These are phyloP conservation scores for Leptinotarsa undecemlineata DNA, from an alignment of 1,140 invertebrate species.

Conservation along the genomic window DNA sequence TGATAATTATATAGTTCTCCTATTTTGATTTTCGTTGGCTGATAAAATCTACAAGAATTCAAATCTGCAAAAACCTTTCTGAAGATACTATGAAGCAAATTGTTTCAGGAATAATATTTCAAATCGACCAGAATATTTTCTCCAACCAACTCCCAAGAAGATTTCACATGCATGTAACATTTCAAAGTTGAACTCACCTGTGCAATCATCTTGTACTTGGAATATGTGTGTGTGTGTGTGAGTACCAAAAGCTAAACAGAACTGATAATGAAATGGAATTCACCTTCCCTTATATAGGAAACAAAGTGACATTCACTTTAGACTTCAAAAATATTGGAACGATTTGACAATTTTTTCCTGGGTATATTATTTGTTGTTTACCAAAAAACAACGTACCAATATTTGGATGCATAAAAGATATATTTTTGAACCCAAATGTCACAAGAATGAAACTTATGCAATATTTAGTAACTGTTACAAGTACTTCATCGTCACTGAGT, in stretches of 20 bases:
- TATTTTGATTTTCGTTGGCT: too few relatives aligned
- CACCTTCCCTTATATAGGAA: constrained; percentile 12
- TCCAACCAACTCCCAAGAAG: too few relatives aligned
- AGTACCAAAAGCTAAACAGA: background rate
- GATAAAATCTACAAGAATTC: too few relatives aligned
- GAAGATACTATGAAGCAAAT: too few relatives aligned
- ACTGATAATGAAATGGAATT: constrained; percentile 13
- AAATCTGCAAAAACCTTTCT: too few relatives aligned
- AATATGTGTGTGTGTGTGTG: background rate
- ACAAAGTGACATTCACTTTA: background rate
- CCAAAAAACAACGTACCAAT: background rate
- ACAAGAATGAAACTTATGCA: constrained; percentile 2
- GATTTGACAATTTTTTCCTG: too few relatives aligned
- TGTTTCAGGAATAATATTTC: too few relatives aligned
- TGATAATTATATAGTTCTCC: too few relatives aligned
- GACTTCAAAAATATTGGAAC: too few relatives aligned
- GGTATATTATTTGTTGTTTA: background rate
- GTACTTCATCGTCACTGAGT: background rate
- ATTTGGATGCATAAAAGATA: background rate
- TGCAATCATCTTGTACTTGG: constrained; percentile 7
- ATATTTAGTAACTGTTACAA: constrained; percentile 11
- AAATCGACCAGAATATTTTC: too few relatives aligned
- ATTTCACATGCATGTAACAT: too few relatives aligned
- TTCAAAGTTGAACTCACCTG: background rate
- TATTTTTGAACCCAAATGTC: too few relatives aligned